Conservation (phyloP, 2,888 invertebrate genomes). For the Diarsia rubi region DNA sequence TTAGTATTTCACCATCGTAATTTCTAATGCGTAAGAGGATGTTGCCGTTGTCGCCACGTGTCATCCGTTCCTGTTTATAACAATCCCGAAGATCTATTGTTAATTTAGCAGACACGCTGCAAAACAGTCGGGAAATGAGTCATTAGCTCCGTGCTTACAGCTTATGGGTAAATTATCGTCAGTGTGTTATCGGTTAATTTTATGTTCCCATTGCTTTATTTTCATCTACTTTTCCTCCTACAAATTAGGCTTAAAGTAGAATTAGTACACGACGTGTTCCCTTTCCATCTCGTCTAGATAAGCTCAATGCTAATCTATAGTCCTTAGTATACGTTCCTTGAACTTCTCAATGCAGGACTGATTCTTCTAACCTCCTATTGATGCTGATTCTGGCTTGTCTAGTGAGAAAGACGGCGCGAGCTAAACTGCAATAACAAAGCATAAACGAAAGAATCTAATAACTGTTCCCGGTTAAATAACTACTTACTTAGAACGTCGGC, state of each 20-base stretch:
- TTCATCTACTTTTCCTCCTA: slow-evolving; percentile 5
- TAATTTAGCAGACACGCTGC: slow-evolving; percentile 22
- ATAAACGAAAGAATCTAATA: slow-evolving; percentile 29
- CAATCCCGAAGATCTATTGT: slow-evolving; percentile 26
- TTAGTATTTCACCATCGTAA: neutral
- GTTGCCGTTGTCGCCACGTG: slow-evolving; percentile 7
- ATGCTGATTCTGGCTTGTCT: neutral
- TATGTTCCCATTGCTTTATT: slow-evolving; percentile 31
- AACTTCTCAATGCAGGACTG: neutral
- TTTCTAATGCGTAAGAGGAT: slow-evolving; percentile 1
- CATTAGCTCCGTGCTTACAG: slow-evolving; percentile 38
- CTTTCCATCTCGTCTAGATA: neutral
- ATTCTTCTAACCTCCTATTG: neutral
- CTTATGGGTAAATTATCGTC: slow-evolving; percentile 40
- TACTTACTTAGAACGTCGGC: slow-evolving; percentile 26
- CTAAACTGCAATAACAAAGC: slow-evolving; percentile 31
- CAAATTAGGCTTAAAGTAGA: slow-evolving; percentile 1
- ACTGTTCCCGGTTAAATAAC: slow-evolving; percentile 30
- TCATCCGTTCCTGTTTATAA: slow-evolving; percentile 3
- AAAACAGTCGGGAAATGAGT: slow-evolving; percentile 45
- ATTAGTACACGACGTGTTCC: neutral
- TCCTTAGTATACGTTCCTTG: neutral
- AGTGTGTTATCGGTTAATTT: slow-evolving; percentile 31
- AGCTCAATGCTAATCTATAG: neutral
- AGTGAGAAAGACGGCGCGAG: neutral